Base-by-base conservation (phyloP, 2,888 invertebrate species). In the Steinernema carpocapsae region DNA sequence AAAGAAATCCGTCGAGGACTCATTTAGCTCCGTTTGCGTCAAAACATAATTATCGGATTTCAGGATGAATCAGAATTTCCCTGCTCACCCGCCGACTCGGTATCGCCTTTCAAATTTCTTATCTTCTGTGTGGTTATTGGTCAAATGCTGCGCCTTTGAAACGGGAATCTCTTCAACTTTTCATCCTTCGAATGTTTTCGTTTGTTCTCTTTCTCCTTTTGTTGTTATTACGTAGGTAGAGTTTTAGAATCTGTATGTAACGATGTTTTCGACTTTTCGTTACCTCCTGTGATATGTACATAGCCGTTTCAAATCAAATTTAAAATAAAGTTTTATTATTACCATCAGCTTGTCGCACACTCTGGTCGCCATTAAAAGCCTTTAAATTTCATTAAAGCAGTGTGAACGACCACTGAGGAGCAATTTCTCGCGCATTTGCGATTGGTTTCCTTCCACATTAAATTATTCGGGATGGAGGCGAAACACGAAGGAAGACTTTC, bases 1-100 rank as follows among this genome's bases (percentile, higher is more conserved):
- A 37, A 3, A 37, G 3, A 37, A 37, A 37, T 37, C 37, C 37
- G 37, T 2, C 10, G 32, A 32, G 56, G 24, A 19, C 19, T 26
- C 26, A 3, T 26, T 14, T 26, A 1, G 17, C 64, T 29, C 64
- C 32, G 24, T 64, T 12, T 48, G 64, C 64, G 64, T 64, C 64
- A 64, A 64, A 64, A 64, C 64, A 64, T 32, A 64, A 29, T 64
- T 64, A 64, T 51, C 45, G 26, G 32, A 46, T 76, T 76, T 56
- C 43, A 77, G 76, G 76, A 76, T 37, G 76, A 77, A 73, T 76
- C 75, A 26, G 42, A 56, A 3, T 70, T 74, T 14, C 73, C 73
- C 24, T 77, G 77, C 72, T 76, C 76, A 19, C 32, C 32, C 24
- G 29, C 64, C 32, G 64, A 64, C 26, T 32, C 64, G 32, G 32